Evolutionary conservation across 2,888 invertebrate genomes (phyloP), one percentile per base, ranked within the genome.

Genomic region (Napeogenes sylphis): DNA sequence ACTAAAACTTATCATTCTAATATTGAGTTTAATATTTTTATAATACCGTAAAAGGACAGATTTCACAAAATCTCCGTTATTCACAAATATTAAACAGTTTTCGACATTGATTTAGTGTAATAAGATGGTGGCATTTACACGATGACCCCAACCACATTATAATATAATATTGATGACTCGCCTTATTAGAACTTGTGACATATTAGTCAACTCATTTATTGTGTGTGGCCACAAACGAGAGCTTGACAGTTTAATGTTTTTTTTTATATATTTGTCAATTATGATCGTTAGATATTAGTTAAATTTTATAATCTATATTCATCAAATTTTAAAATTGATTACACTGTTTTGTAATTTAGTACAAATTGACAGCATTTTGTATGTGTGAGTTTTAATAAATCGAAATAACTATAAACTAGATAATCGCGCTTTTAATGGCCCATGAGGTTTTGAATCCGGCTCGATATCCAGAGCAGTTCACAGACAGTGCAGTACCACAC

Each of bases 101-200:
- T 51, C 6, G 21, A 6, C 64, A 45, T 64, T 61, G 60, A 65
- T 62, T 60, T 58, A 67, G 56, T 54, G 54, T 62, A 51, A 55
- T 57, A 59, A 45, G 35, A 30, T 42, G 14, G 10, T 21, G 21
- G 33, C 45, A 62, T 64, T 64, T 56, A 21, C 62, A 62, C 45
- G 58, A 61, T 62, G 65, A 62, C 62, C 62, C 45, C 21, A 21
- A 45, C 5, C 45, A 56, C 58, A 62, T 60, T 62, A 62, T 59
- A 58, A 58, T 67, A 60, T 35, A 38, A 65, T 67, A 67, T 67
- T 58, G 58, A 67, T 67, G 58, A 38, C 46, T 14, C 10, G 53
- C 59, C 56, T 60, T 62, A 58, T 56, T 62, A 5, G 60, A 56
- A 62, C 58, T 46, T 35, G 38, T 55, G 53, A 60, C 60, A 46